Percentiles rank a stretch among this genome's conserved stretches.
Conservation (phyloP, 1,140 invertebrate species). For the Pogonomyrmex californicus region DNA sequence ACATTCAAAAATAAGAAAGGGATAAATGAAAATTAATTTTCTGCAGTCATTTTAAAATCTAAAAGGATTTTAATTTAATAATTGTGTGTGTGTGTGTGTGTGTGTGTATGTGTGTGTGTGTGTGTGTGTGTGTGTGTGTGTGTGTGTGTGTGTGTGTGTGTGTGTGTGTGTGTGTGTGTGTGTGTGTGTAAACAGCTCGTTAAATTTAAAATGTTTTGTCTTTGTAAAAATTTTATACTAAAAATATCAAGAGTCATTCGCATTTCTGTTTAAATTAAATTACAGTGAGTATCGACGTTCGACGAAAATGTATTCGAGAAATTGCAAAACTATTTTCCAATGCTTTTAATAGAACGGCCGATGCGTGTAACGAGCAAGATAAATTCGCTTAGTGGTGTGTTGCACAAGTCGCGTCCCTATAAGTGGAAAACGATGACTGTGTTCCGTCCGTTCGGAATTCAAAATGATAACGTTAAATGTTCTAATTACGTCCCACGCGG, state of each 20-base stretch:
- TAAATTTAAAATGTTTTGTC: not conserved
- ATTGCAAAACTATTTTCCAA: slow-evolving; percentile 28
- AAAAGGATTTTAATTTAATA: not conserved
- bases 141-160: too few relatives aligned
- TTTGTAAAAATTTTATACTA: not conserved
- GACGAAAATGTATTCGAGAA: slow-evolving; percentile 15
- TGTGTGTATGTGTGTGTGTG: too few relatives aligned
- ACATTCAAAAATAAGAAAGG: not conserved
- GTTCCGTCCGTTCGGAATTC: slow-evolving; percentile 37
- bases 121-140: too few relatives aligned
- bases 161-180: too few relatives aligned
- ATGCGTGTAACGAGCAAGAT: slow-evolving; percentile 54
- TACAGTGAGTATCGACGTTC: slow-evolving; percentile 11
- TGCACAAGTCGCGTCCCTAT: slow-evolving; percentile 78
- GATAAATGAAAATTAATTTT: not conserved
- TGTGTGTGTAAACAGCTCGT: not conserved
- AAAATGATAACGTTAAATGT: slow-evolving; percentile 49
- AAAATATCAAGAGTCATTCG: not conserved
- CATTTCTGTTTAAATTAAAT: slow-evolving; percentile 25
- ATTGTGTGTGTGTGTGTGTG: too few relatives aligned
- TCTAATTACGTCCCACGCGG: slow-evolving; percentile 47
- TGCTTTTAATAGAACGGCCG: slow-evolving; percentile 52
- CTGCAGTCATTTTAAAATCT: not conserved
- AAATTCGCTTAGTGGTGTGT: slow-evolving; percentile 79
- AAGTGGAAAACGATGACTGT: slow-evolving; percentile 28